These are phyloP conservation scores for Notechis scutatus DNA, from an alignment of 2,113 vertebrate genomes.

Conservation along the genomic window DNA sequence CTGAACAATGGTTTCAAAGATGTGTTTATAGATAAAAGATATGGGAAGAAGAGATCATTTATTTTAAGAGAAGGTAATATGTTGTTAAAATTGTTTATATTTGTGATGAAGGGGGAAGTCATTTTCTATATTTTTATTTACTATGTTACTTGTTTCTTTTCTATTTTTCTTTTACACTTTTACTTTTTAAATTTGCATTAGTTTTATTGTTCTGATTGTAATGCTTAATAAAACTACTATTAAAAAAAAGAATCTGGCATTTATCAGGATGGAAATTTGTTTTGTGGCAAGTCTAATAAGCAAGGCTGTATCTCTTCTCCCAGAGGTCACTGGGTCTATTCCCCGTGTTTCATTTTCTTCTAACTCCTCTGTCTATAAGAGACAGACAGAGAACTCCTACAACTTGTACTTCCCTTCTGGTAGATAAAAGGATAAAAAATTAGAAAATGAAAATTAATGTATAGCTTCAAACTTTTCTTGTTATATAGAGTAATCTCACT, in stretches of 20 bases:
- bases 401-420: background rate
- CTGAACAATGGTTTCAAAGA: no score
- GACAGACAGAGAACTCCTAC: background rate
- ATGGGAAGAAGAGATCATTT: no score
- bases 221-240: no score
- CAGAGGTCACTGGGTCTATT: background rate
- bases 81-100: no score
- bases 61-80: no score
- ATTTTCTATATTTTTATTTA: no score
- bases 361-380: background rate
- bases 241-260: background rate
- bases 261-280: background rate
- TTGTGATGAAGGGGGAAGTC: no score
- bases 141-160: no score
- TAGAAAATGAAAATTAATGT: background rate
- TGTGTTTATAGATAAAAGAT: no score
- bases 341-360: background rate
- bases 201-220: no score
- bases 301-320: background rate
- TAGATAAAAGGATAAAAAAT: background rate
- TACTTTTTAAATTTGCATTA: no score
- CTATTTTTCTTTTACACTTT: no score
- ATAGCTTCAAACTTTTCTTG: background rate
- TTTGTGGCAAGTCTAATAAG: background rate
- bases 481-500: background rate